These are phyloP conservation scores for Acleris holmiana DNA, from an alignment of 2,888 invertebrate genomes.

Conservation along the genomic window DNA sequence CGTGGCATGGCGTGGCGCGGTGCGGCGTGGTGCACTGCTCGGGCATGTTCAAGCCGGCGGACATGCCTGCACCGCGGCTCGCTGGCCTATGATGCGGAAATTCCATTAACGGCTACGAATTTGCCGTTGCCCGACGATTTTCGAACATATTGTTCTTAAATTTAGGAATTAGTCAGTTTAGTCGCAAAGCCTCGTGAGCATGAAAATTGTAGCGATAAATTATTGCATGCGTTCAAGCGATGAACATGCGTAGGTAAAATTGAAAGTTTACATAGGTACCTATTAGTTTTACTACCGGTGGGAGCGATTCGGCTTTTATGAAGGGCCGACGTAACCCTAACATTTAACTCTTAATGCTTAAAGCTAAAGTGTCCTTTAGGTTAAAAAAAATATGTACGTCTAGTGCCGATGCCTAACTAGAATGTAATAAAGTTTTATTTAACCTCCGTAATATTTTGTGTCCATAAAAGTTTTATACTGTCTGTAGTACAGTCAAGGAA, in stretches of 20 bases:
- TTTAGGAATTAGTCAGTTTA: slow-evolving; percentile 48
- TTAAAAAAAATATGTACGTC: background rate
- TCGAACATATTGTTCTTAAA: slow-evolving; percentile 56
- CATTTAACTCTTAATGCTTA: background rate
- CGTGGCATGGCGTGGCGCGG: slow-evolving; percentile 36
- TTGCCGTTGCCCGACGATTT: slow-evolving; percentile 55
- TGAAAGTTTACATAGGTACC: background rate
- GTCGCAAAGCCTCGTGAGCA: background rate
- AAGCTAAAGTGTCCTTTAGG: background rate
- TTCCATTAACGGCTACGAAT: slow-evolving; percentile 73
- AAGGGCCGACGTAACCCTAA: background rate
- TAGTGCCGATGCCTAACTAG: background rate
- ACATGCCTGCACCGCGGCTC: slow-evolving; percentile 42
- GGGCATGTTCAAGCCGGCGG: slow-evolving; percentile 22
- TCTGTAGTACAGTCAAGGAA: too few relatives aligned
- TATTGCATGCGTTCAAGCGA: background rate
- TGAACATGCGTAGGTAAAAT: slow-evolving; percentile 7
- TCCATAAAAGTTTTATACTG: slow-evolving; percentile 20
- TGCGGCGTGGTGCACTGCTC: slow-evolving; percentile 46
- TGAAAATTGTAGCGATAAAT: too few relatives aligned
- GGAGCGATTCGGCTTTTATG: slow-evolving; percentile 13
- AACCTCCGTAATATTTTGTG: background rate
- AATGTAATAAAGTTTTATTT: slow-evolving; percentile 1
- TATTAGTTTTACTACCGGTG: slow-evolving; percentile 4
- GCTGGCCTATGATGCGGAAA: slow-evolving; percentile 65